phyloP scores from a whole-genome alignment of 2,113 vertebrate species.

The Taxidea taxus region DNA sequence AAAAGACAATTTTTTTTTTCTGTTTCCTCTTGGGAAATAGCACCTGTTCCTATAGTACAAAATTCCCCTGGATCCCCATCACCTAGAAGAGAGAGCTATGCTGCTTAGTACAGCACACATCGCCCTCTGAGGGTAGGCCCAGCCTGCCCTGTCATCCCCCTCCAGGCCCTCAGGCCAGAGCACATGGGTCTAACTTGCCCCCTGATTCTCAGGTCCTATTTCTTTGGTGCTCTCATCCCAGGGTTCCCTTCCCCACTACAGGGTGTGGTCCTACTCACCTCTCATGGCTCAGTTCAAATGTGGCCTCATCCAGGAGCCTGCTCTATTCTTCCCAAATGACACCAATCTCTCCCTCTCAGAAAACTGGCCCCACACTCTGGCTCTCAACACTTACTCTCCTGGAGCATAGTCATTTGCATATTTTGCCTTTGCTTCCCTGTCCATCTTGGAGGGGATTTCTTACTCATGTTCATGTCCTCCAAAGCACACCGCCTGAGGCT shows the following conservation, averaged over 20 bases:
- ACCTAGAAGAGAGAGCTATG: not conserved
- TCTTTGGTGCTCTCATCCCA: not conserved
- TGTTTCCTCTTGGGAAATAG: not conserved
- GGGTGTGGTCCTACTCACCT: not conserved
- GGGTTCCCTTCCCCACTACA: not conserved
- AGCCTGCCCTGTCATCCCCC: not conserved
- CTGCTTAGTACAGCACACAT: not conserved
- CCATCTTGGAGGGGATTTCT: not conserved
- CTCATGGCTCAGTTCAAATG: not conserved
- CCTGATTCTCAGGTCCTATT: no score
- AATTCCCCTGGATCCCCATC: not conserved
- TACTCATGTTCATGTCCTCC: not conserved
- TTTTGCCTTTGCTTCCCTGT: not conserved
- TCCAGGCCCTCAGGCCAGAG: not conserved
- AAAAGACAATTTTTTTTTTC: no score
- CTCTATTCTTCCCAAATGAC: not conserved
- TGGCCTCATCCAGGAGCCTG: not conserved
- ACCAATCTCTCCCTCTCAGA: not conserved
- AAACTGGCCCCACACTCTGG: not conserved
- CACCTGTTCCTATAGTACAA: not conserved
- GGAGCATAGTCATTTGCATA: not conserved
- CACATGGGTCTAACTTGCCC: no score
- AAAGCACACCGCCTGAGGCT: not conserved
- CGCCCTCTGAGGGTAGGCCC: accelerated
- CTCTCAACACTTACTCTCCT: not conserved